These are phyloP conservation scores for Taeniopygia guttata DNA, from an alignment of 2,797 vertebrate genomes.

Conservation along the genomic window DNA sequence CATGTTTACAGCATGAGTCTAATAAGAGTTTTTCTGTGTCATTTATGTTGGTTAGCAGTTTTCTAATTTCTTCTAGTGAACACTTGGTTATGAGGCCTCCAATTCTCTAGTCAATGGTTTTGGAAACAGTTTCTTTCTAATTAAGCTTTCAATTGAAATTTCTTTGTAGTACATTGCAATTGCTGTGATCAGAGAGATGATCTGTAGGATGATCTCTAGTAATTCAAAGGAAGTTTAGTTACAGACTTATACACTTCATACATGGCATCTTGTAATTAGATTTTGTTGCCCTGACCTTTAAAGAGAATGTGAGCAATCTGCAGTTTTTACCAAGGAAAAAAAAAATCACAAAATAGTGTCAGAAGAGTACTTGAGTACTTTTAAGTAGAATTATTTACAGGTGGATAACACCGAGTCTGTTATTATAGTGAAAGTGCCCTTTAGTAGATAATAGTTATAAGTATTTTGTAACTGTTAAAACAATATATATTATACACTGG, in stretches of 20 bases:
- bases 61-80: background rate
- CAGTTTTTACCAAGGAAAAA: background rate
- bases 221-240: background rate
- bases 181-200: background rate
- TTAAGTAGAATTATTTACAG: background rate
- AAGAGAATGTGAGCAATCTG: background rate
- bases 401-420: background rate
- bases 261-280: background rate
- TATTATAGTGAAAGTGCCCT: background rate
- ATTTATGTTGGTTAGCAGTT: background rate
- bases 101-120: background rate
- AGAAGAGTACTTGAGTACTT: background rate
- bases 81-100: background rate
- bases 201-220: background rate
- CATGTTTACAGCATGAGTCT: background rate
- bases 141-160: background rate
- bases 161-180: background rate
- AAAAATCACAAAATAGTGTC: background rate
- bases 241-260: background rate
- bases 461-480: background rate
- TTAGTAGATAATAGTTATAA: background rate
- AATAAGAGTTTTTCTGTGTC: background rate
- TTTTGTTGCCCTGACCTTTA: background rate
- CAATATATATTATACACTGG: background rate
- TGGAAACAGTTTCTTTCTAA: background rate